These are phyloP conservation scores for Ligdia adustata DNA, from an alignment of 2,888 invertebrate species.

Conservation along the genomic window DNA sequence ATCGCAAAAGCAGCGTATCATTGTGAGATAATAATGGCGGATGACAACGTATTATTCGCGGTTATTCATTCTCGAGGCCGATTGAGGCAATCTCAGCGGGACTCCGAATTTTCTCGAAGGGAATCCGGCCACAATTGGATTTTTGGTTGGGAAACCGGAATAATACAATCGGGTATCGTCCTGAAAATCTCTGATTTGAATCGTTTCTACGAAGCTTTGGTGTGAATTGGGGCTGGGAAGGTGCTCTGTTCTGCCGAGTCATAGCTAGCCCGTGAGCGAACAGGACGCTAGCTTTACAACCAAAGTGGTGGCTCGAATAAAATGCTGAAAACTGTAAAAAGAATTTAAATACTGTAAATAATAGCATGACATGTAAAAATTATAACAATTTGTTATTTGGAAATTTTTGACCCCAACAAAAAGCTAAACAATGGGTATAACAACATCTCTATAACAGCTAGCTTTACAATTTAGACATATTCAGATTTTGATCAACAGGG, in stretches of 20 bases:
- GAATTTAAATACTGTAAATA: conserved; percentile 9
- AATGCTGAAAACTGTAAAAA: conserved; percentile 10
- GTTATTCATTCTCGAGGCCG: conserved; percentile 75
- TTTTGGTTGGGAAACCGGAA: conserved; percentile 83
- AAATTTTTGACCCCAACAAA: too few species aligned
- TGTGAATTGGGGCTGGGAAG: conserved; percentile 70
- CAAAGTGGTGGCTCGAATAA: conserved; percentile 12
- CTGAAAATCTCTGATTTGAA: conserved; percentile 83
- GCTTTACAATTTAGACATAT: too few species aligned
- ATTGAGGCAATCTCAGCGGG: conserved; percentile 81
- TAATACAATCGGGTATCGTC: conserved; percentile 82
- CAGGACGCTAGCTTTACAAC: conserved; percentile 18
- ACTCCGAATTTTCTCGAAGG: conserved; percentile 73
- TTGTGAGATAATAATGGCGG: conserved; percentile 81
- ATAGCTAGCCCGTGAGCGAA: conserved; percentile 35
- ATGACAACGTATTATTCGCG: conserved; percentile 82
- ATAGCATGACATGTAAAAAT: too few species aligned
- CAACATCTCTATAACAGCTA: too few species aligned
- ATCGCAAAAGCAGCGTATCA: conserved; percentile 81
- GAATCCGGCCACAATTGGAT: conserved; percentile 81
- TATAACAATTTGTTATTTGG: too few species aligned
- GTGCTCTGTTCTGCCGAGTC: conserved; percentile 67
- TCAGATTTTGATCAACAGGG: too few species aligned
- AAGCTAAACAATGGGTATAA: too few species aligned
- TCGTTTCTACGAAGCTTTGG: conserved; percentile 76